Evolutionary conservation across 2,888 invertebrate genomes (phyloP), one percentile per base, ranked within the genome.

Genomic region (Tipula lateralis): DNA sequence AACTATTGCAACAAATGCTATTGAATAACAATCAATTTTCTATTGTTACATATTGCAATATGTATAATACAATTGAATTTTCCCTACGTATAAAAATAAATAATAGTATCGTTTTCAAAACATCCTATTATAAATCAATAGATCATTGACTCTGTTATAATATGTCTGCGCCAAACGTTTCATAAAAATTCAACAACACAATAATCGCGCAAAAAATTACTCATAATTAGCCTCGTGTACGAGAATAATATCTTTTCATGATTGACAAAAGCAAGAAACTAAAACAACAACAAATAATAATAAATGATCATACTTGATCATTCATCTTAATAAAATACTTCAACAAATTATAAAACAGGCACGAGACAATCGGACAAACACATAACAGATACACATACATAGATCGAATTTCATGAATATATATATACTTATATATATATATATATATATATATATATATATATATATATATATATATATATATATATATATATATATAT

Each of bases 161-260:
- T 16, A 44, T 66, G 66, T 66, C 66, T 66, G 66, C 24, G 24
- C 66, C 2, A 66, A 24, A 24, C 24, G 4, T 44, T 44, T 24
- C 66, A 66, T 66, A 66, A 9, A 66, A 24, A 24, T n/a, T 16
- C 16, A 44, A 44, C 44, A 66, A 24, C 12, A 66, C 19, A 50
- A 66, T n/a, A 44, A 66, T 9, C 66, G 66, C 66, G 66, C n/a
- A n/a, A 66, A 66, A 66, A 66, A 66, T 66, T 66, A 66, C 66
- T 66, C 66, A 66, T 66, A 66, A 66, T 24, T 66, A 66, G 66
- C 24, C 24, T 66, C 66, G 24, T 66, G 66, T 24, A n/a, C 66
- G 24, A 24, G 66, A 9, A n/a, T 44, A 36, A n/a, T 5, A 12
- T 66, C 7, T 66, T 66, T 66, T 24, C 24, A 66, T 24, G 66